Percentiles rank a stretch among this genome's conserved stretches.
Conservation (phyloP, 2,888 invertebrate species). For the Antitype chi region DNA sequence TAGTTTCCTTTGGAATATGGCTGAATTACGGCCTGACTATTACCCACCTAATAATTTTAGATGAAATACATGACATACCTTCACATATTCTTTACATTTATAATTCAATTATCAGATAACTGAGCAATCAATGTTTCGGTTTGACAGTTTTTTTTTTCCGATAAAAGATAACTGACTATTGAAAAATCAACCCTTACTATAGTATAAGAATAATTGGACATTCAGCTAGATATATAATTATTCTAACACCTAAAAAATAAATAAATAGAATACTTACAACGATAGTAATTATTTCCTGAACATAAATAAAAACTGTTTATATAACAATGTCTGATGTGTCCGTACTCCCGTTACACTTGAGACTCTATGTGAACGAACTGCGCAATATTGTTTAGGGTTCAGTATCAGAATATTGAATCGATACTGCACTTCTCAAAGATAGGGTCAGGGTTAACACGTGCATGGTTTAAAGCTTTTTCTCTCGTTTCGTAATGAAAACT, state of each 20-base stretch:
- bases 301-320: slow-evolving; percentile 26
- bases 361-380: slow-evolving; percentile 42
- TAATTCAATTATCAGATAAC: too few relatives aligned
- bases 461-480: too few relatives aligned
- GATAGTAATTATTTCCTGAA: slow-evolving; percentile 6
- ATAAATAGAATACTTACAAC: slow-evolving; percentile 41
- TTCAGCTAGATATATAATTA: not conserved
- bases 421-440: not conserved
- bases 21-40: too few relatives aligned
- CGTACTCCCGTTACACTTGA: slow-evolving; percentile 44
- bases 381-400: slow-evolving; percentile 57
- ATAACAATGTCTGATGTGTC: slow-evolving; percentile 32
- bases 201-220: not conserved
- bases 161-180: too few relatives aligned
- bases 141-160: too few relatives aligned
- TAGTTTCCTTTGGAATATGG: too few relatives aligned
- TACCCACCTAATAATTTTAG: too few relatives aligned
- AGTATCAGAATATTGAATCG: slow-evolving; percentile 26
- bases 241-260: not conserved
- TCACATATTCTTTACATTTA: too few relatives aligned
- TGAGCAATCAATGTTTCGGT: too few relatives aligned
- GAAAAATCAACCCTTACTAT: too few relatives aligned
- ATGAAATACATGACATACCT: too few relatives aligned
- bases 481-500: too few relatives aligned
- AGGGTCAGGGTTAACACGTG: not conserved